A percentile compares a stretch with the other conserved stretches of the same genome.
Conservation (phyloP, 2,797 vertebrate species). For the Pogoniulus pusillus region DNA sequence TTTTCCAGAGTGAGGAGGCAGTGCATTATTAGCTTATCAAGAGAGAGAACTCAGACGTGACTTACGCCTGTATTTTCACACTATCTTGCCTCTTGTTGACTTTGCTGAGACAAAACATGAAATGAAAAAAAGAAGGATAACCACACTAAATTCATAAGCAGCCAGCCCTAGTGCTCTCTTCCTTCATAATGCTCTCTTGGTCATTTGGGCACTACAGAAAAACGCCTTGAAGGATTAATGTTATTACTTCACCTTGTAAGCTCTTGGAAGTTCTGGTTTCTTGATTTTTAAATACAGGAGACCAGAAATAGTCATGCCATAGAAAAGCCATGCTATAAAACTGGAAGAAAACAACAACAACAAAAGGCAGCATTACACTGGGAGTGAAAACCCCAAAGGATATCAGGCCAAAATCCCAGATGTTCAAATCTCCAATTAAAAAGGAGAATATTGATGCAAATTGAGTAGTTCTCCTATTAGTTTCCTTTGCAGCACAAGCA, state of each 20-base stretch:
- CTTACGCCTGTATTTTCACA: neutral
- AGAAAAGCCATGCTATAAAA: constrained; percentile 89
- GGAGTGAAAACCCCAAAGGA: neutral
- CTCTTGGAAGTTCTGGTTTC: constrained; percentile 82
- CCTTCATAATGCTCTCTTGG: neutral
- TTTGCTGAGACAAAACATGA: neutral
- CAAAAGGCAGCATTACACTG: neutral
- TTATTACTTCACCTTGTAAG: constrained; percentile 81
- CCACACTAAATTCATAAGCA: neutral
- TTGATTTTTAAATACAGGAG: constrained; percentile 89
- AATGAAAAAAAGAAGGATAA: neutral
- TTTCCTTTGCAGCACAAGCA: neutral
- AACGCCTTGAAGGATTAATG: neutral
- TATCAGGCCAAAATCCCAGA: neutral
- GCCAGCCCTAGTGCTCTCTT: neutral
- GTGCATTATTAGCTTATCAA: neutral
- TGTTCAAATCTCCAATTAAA: neutral
- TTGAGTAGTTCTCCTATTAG: neutral
- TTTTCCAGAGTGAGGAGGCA: neutral
- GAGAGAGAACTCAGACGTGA: neutral
- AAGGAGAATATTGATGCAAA: neutral
- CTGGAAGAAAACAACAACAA: constrained; percentile 63
- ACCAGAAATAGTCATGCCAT: constrained; percentile 82
- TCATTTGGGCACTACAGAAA: neutral
- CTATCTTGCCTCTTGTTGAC: neutral